A percentile compares a stretch with the other conserved stretches of the same genome.
Evolutionary conservation across 2,888 invertebrate species (phyloP).

Genomic region (Thysanoteuthis rhombus): DNA sequence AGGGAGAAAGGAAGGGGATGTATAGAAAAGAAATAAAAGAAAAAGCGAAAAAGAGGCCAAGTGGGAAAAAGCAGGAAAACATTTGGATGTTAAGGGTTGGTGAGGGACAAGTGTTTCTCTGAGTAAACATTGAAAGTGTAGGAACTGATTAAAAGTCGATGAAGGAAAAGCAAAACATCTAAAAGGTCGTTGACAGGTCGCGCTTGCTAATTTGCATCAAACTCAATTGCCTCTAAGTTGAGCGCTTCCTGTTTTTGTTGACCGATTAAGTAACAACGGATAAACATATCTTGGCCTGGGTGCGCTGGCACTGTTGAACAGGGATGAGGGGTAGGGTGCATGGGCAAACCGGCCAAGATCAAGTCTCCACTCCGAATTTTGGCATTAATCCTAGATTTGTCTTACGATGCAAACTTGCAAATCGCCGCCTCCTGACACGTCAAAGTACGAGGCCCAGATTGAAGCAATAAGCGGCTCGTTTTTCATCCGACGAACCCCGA

Average conservation of each 20-base stretch:
- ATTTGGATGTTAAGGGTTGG: background rate
- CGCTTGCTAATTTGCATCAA: background rate
- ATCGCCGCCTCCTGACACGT: conserved; percentile 2
- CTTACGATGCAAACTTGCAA: background rate
- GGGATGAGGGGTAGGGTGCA: background rate
- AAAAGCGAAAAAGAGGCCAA: background rate
- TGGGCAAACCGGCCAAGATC: background rate
- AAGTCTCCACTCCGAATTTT: background rate
- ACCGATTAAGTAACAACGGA: background rate
- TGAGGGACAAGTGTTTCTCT: background rate
- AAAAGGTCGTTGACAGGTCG: background rate
- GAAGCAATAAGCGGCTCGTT: conserved; percentile 23
- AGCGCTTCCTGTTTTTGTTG: background rate
- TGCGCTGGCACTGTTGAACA: background rate
- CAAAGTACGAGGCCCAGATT: background rate
- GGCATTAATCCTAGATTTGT: conserved; percentile 25
- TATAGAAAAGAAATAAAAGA: background rate
- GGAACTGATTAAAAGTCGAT: background rate
- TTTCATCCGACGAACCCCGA: conserved; percentile 22
- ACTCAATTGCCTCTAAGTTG: background rate
- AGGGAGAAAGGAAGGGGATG: background rate
- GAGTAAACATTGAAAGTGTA: background rate
- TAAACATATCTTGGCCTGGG: background rate
- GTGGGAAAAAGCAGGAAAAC: too few species aligned
- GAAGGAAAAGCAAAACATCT: background rate